Percentiles rank a stretch among this genome's conserved stretches.
Evolutionary conservation across 2,113 vertebrate species (phyloP).

Genomic region (Poicephalus gulielmi): DNA sequence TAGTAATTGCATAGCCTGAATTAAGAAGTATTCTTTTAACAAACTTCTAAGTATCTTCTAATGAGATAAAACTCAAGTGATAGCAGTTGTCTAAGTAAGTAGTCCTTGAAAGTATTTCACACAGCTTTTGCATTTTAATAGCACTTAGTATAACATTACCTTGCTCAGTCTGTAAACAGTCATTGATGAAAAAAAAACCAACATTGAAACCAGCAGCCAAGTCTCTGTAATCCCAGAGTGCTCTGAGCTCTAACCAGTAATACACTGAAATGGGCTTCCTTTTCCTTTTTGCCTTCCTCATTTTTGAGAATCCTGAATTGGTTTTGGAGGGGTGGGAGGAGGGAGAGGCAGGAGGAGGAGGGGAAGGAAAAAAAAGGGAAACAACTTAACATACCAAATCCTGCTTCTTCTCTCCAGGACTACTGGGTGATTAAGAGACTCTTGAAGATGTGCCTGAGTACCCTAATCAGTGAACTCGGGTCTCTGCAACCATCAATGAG

Average conservation of each 20-base stretch:
- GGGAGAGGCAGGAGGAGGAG: too few species aligned
- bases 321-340: background rate
- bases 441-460: slow-evolving; percentile 31
- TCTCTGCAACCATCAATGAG: background rate
- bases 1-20: slow-evolving; percentile 9
- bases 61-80: slow-evolving; percentile 27
- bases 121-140: slow-evolving; percentile 3
- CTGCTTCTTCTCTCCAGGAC: background rate
- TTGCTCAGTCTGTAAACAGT: background rate
- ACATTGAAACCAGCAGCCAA: background rate
- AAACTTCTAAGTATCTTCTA: slow-evolving; percentile 17
- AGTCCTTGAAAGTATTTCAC: slow-evolving; percentile 12
- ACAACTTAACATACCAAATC: background rate
- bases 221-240: background rate
- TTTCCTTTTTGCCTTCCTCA: background rate
- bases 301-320: background rate
- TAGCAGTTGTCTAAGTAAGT: slow-evolving; percentile 27
- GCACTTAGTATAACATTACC: background rate
- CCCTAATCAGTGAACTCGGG: slow-evolving; percentile 25
- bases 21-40: slow-evolving; percentile 9
- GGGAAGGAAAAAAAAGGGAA: background rate
- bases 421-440: slow-evolving; percentile 38
- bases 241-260: background rate
- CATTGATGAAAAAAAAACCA: background rate
- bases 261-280: background rate